Evolutionary conservation across 2,113 vertebrate genomes (phyloP).

Genomic region (Esox niger): DNA sequence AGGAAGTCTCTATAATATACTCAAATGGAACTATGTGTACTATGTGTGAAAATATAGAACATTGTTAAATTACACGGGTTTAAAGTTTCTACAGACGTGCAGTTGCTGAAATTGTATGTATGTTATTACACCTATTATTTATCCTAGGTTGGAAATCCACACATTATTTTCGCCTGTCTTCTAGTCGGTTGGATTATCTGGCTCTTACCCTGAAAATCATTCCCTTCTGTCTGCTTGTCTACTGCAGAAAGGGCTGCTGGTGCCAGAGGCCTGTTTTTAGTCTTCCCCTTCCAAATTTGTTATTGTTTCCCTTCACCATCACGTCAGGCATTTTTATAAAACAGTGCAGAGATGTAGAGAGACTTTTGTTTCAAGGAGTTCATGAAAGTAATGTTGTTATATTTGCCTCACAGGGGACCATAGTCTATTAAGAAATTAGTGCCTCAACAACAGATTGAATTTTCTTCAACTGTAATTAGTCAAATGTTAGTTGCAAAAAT

Average conservation of each 20-base stretch:
- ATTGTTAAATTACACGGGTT: too few relatives aligned
- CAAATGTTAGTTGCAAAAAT: conserved; percentile 58
- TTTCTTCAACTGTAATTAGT: conserved; percentile 32
- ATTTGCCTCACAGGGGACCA: conserved; percentile 13
- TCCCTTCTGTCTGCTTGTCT: background rate
- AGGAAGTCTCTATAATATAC: too few relatives aligned
- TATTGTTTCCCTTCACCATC: background rate
- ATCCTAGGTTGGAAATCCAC: background rate
- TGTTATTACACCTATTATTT: background rate
- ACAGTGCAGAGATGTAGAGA: background rate
- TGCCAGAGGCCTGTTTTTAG: background rate
- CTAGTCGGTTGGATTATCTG: background rate
- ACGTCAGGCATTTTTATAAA: background rate
- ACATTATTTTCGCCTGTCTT: background rate
- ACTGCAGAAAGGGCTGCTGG: background rate
- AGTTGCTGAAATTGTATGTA: too few relatives aligned
- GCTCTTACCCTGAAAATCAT: background rate
- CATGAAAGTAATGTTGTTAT: background rate
- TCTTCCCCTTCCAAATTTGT: background rate
- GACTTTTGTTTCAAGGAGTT: background rate
- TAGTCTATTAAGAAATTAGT: conserved; percentile 20
- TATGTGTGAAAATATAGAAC: too few relatives aligned
- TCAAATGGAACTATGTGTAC: too few relatives aligned
- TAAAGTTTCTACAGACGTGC: background rate
- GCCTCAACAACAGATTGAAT: background rate